Evolutionary conservation across 2,797 vertebrate genomes (phyloP), one percentile per base, ranked within the genome.

Genomic region (Onychomys arenicola): DNA sequence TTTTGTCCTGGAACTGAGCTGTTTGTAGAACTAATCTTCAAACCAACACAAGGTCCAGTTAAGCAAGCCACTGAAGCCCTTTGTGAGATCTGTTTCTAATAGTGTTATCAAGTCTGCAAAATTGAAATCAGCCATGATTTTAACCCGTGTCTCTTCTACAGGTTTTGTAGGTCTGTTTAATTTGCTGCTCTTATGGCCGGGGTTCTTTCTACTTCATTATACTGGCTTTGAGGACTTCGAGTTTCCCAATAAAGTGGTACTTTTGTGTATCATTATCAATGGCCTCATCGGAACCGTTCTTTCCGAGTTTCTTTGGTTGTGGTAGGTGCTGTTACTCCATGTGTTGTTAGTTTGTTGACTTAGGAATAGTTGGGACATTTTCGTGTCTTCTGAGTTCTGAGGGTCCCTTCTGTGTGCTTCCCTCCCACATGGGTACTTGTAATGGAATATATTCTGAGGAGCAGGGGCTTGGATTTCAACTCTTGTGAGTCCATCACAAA

Each of bases 91-190:
- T 63, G 17, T 94, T 96, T 91, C 63, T 92, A 82, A 84, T 94
- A 90, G 73, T 82, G 84, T 27, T 61, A 32, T 21, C 37, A 94
- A 88, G 13, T 82, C 96, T 94, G 43, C 75, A 91, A 93, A 88
- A 76, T 75, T 87, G 80, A 95, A 96, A 88, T 96, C 55, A 96
- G 90, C 92, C 43, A 73, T 57, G 89, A 27, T 91, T 89, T 89
- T 96, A 97, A 97, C 63, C 91, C 59, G 76, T 90, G 43, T 96
- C 37, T 96, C 67, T 95, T 96, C 88, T 81, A 46, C 69, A 99
- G 99, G 99, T 96, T 99, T 99, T 98, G 99, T 99, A 93, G 99
- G 99, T 95, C 98, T 99, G 97, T 99, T 99, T 98, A 99, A 99
- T 98, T 98, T 99, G 97, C 98, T 99, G 98, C 99, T 99, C 96